Conservation (phyloP, 2,888 invertebrate genomes). For the Trichogramma evanescens region DNA sequence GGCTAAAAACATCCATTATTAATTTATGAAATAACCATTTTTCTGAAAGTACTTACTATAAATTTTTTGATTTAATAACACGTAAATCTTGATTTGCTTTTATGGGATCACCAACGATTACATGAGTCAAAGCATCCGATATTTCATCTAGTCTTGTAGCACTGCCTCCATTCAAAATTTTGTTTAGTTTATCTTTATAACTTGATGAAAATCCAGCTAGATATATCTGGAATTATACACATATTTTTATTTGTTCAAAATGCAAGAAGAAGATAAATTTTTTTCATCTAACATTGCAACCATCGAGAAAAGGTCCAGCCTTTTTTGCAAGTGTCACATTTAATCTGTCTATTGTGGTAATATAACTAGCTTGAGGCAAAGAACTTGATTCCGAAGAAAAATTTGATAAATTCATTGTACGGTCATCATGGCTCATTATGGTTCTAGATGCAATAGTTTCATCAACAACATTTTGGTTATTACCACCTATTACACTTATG, state of each 20-base stretch:
- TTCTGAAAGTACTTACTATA: constrained; percentile 29
- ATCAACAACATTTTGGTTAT: constrained; percentile 28
- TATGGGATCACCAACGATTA: constrained; percentile 61
- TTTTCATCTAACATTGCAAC: constrained; percentile 65
- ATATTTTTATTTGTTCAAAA: constrained; percentile 2
- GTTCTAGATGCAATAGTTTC: constrained; percentile 32
- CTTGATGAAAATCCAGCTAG: constrained; percentile 60
- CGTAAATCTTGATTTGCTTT: constrained; percentile 49
- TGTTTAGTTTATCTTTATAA: constrained; percentile 61
- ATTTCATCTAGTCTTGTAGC: constrained; percentile 74
- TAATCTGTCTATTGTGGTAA: constrained; percentile 39
- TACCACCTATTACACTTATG: constrained; percentile 47
- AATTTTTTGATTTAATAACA: constrained; percentile 34
- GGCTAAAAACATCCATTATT: constrained; percentile 44
- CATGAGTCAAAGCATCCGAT: constrained; percentile 72
- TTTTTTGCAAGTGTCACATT: constrained; percentile 63
- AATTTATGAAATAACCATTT: constrained; percentile 9
- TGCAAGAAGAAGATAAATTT: neutral
- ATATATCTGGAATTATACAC: constrained; percentile 52
- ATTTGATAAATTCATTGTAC: neutral
- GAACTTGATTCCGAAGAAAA: neutral
- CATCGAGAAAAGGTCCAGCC: constrained; percentile 79
- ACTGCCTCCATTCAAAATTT: constrained; percentile 70
- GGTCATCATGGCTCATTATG: constrained; percentile 21
- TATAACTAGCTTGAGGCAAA: constrained; percentile 24